Percentiles rank a stretch among this genome's conserved stretches.
phyloP scores from a whole-genome alignment of 2,113 vertebrate species.

The Herpailurus yagouaroundi region DNA sequence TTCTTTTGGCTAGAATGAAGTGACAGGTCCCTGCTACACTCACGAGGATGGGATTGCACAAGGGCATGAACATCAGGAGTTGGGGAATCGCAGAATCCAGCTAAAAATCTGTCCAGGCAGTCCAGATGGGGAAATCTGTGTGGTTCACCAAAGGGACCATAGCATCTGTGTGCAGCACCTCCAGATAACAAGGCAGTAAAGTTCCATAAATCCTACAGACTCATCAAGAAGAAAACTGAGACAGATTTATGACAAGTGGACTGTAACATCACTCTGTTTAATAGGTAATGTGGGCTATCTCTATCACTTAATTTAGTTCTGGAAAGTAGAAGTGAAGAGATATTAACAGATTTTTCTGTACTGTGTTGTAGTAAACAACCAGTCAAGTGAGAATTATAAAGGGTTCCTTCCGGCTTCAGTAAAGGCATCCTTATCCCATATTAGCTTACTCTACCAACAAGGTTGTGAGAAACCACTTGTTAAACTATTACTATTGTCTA shows the following conservation, averaged over 20 bases:
- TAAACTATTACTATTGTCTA: neutral
- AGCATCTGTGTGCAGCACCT: neutral
- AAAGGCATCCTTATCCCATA: neutral
- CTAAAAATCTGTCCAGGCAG: neutral
- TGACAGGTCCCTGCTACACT: neutral
- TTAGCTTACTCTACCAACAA: neutral
- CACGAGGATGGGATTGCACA: neutral
- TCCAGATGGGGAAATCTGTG: neutral
- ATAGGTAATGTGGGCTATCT: neutral
- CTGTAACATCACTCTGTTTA: neutral
- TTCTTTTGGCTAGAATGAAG: neutral
- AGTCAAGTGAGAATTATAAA: neutral
- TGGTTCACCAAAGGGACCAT: neutral
- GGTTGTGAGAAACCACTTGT: neutral
- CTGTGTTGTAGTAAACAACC: neutral
- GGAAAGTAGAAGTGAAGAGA: constrained; percentile 2
- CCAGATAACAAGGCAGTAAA: neutral
- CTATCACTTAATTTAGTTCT: neutral
- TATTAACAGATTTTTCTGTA: neutral
- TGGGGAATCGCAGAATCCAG: neutral
- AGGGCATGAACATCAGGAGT: neutral
- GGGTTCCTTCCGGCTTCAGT: neutral
- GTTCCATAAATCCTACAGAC: neutral
- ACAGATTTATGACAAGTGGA: neutral
- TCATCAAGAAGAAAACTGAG: neutral